phyloP scores from a whole-genome alignment of 2,888 invertebrate species.

The Pyrrhia umbra region DNA sequence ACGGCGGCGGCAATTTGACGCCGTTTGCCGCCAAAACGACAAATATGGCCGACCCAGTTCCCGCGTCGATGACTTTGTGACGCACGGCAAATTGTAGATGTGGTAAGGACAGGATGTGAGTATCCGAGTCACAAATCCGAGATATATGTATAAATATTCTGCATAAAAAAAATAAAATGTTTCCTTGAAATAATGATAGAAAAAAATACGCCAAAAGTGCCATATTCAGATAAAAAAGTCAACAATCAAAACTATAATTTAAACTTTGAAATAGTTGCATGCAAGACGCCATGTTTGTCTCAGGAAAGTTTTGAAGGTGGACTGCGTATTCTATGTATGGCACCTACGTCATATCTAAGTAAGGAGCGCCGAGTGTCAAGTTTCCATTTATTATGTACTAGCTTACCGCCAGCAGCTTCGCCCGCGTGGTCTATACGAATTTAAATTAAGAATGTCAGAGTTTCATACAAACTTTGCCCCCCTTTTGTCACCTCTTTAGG shows the following conservation, averaged over 20 bases:
- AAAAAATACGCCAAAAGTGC: too few relatives aligned
- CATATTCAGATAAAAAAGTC: too few relatives aligned
- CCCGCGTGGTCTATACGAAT: too few relatives aligned
- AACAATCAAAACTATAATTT: not conserved
- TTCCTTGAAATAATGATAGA: too few relatives aligned
- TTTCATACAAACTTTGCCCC: too few relatives aligned
- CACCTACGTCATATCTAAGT: not conserved
- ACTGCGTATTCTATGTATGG: not conserved
- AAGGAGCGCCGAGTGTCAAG: conserved; percentile 6
- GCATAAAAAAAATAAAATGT: too few relatives aligned
- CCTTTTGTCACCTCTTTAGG: too few relatives aligned
- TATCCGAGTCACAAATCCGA: too few relatives aligned
- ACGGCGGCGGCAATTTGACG: conserved; percentile 75
- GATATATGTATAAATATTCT: conserved; percentile 30
- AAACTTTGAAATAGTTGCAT: not conserved
- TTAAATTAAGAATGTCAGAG: too few relatives aligned
- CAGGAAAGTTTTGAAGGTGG: not conserved
- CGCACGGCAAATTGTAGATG: conserved; percentile 58
- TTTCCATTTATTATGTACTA: conserved; percentile 21
- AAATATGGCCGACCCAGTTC: conserved; percentile 78
- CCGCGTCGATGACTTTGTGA: conserved; percentile 66
- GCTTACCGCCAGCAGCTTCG: too few relatives aligned
- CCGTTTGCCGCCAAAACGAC: conserved; percentile 77
- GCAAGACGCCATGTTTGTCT: not conserved
- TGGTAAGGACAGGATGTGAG: conserved; percentile 20